Evolutionary conservation across 2,113 vertebrate species (phyloP).

Genomic region (human): GRCh38 chr13:71633001-71633500

Average conservation of each 20-base stretch:
- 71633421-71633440: not conserved
- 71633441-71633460: not conserved
- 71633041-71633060: not conserved
- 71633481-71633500: not conserved
- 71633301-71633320: not conserved
- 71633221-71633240: not conserved
- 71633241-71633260: not conserved
- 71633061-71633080: not conserved
- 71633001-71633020: constrained; percentile 25
- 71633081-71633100: not conserved
- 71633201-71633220: not conserved
- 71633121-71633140: not conserved
- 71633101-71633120: constrained; percentile 3
- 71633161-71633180: constrained; percentile 16
- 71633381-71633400: not conserved
- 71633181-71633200: not conserved
- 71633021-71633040: not conserved
- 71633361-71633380: not conserved
- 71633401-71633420: not conserved
- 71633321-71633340: not conserved
- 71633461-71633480: not conserved
- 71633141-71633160: not conserved
- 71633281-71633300: not conserved
- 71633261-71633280: not conserved
- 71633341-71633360: not conserved